A percentile compares a stretch with the other conserved stretches of the same genome.
phyloP scores from a whole-genome alignment of 2,888 invertebrate genomes.

The Ferrisia virgata region DNA sequence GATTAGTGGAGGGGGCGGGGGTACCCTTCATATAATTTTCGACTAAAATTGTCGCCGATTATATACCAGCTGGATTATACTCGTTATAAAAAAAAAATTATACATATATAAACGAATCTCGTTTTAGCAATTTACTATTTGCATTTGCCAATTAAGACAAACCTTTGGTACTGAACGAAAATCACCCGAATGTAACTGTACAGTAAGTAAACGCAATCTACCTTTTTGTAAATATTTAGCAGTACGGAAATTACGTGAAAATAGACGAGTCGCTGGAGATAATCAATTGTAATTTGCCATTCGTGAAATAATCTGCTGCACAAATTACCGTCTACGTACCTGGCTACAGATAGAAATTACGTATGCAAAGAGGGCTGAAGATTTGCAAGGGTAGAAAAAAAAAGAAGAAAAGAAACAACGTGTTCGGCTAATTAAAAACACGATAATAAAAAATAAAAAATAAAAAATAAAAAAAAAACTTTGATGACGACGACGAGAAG shows the following conservation, averaged over 20 bases:
- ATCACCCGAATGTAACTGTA: neutral
- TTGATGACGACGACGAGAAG: neutral
- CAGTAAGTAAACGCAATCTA: neutral
- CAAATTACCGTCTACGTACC: neutral
- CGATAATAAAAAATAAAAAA: neutral
- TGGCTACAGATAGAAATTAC: neutral
- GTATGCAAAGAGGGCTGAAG: neutral
- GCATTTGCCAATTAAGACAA: neutral
- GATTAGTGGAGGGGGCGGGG: no score
- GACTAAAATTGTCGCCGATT: no score
- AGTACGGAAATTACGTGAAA: neutral
- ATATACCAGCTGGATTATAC: no score
- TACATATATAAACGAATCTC: neutral
- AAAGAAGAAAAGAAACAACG: neutral
- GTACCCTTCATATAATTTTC: no score
- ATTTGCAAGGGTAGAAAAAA: neutral
- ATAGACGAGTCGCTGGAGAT: neutral
- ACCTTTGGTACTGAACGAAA: neutral
- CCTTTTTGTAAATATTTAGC: neutral
- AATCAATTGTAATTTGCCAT: neutral
- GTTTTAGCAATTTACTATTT: neutral
- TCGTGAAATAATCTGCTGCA: neutral
- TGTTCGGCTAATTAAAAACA: neutral
- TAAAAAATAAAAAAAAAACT: neutral
- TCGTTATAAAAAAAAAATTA: neutral